Percentiles rank a stretch among this genome's conserved stretches.
Evolutionary conservation across 2,797 vertebrate genomes (phyloP).

Genomic region (Lophura swinhoii): DNA sequence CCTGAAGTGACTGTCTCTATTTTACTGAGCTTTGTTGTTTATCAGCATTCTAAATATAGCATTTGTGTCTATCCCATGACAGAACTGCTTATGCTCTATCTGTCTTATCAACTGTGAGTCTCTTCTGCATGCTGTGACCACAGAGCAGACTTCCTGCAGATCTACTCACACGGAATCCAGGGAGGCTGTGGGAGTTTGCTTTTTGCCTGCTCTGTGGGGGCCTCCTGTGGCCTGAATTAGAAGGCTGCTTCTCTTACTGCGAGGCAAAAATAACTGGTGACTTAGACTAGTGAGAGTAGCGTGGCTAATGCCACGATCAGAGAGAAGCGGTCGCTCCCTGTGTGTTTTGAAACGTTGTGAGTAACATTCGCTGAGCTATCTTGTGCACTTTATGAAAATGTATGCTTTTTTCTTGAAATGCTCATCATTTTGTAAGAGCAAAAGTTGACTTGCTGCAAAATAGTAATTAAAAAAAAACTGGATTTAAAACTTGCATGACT

Average conservation of each 20-base stretch:
- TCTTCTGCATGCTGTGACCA: neutral
- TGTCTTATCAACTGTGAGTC: neutral
- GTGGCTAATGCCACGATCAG: neutral
- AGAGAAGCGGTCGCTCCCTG: neutral
- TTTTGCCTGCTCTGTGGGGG: conserved; percentile 74
- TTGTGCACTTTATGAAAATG: neutral
- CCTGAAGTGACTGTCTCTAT: neutral
- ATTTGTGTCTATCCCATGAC: neutral
- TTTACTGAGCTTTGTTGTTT: conserved; percentile 26
- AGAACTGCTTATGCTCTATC: neutral
- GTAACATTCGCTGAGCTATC: neutral
- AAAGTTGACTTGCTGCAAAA: neutral
- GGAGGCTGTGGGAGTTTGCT: conserved; percentile 35
- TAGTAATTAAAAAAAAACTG: accelerated
- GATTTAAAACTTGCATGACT: neutral
- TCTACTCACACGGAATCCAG: conserved; percentile 10
- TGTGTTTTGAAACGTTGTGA: neutral
- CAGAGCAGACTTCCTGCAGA: neutral
- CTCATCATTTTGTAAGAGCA: neutral
- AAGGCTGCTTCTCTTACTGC: conserved; percentile 28
- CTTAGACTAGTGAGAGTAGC: neutral
- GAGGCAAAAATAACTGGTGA: neutral
- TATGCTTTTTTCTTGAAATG: neutral
- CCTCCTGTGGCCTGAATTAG: conserved; percentile 76
- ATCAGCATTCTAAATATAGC: neutral